Evolutionary conservation across 1,140 invertebrate species (phyloP).

Genomic region (Bombus ignitus): DNA sequence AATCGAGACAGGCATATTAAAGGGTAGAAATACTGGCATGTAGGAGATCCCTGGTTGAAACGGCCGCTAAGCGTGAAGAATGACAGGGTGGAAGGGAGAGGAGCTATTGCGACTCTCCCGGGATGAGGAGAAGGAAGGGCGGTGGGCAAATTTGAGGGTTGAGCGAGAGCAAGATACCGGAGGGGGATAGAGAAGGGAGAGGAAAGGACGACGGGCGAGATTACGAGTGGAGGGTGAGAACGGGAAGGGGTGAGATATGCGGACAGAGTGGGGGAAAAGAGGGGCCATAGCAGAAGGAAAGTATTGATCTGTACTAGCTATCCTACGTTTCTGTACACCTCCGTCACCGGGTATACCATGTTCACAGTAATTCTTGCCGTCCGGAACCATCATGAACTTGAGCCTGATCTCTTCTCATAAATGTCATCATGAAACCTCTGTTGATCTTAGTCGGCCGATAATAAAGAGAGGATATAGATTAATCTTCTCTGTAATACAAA

Average conservation of each 20-base stretch:
- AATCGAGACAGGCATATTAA: slow-evolving; percentile 32
- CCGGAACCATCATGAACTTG: slow-evolving; percentile 56
- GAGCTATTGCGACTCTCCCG: slow-evolving; percentile 22
- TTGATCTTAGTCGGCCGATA: neutral
- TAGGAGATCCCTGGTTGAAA: neutral
- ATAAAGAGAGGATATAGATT: neutral
- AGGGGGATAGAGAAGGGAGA: slow-evolving; percentile 35
- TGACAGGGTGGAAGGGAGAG: slow-evolving; percentile 33
- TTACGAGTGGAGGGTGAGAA: slow-evolving; percentile 47
- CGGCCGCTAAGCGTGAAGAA: slow-evolving; percentile 31
- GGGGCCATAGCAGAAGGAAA: slow-evolving; percentile 80
- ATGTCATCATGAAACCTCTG: neutral
- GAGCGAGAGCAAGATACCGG: slow-evolving; percentile 39
- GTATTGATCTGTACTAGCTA: slow-evolving; percentile 82
- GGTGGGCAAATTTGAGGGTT: slow-evolving; percentile 75
- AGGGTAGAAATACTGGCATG: slow-evolving; percentile 14
- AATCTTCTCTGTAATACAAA: neutral
- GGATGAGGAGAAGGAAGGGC: slow-evolving; percentile 40
- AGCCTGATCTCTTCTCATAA: slow-evolving; percentile 33
- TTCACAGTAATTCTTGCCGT: slow-evolving; percentile 57
- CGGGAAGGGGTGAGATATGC: slow-evolving; percentile 49
- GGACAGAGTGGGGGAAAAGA: slow-evolving; percentile 58
- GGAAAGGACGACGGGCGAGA: slow-evolving; percentile 49
- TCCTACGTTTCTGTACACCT: slow-evolving; percentile 78
- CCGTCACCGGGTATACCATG: slow-evolving; percentile 43